phyloP scores from a whole-genome alignment of 1,140 invertebrate species.

The Drosophila biarmipes region DNA sequence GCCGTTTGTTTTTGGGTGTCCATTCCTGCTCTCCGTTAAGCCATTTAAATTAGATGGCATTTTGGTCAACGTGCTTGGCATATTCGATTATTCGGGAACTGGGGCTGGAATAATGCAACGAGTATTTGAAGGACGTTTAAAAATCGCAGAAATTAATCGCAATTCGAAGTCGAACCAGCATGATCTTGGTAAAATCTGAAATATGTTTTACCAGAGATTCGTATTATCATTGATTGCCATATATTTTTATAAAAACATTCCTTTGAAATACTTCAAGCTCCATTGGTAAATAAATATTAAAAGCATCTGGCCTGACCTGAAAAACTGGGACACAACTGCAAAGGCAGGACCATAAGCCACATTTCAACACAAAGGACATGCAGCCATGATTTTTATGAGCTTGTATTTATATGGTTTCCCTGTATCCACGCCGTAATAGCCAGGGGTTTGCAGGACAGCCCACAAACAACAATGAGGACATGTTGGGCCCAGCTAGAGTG shows the following conservation, averaged over 20 bases:
- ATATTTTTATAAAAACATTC: not conserved
- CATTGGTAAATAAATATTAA: conserved; percentile 59
- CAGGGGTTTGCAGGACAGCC: conserved; percentile 19
- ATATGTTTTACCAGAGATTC: not conserved
- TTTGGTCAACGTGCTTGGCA: conserved; percentile 47
- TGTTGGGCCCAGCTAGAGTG: conserved; percentile 25
- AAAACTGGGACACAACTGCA: conserved; percentile 29
- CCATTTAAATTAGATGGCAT: conserved; percentile 60
- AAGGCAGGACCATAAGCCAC: conserved; percentile 28
- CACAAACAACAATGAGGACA: conserved; percentile 18
- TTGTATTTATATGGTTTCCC: conserved; percentile 77
- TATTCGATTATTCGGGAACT: conserved; percentile 29
- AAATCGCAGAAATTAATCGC: not conserved
- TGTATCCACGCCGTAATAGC: conserved; percentile 61
- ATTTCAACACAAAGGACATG: conserved; percentile 55
- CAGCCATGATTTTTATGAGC: conserved; percentile 78
- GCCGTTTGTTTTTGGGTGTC: conserved; percentile 25
- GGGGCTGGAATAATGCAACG: not conserved
- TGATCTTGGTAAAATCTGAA: too few relatives aligned
- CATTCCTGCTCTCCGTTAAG: conserved; percentile 30
- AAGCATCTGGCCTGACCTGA: conserved; percentile 30
- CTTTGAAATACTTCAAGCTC: conserved; percentile 13
- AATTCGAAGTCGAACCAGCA: too few relatives aligned
- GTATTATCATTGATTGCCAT: not conserved
- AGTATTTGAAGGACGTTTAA: not conserved